Percentiles rank a stretch among this genome's conserved stretches.
Evolutionary conservation across 2,888 invertebrate species (phyloP).

Genomic region (Teinopalpus imperialis): DNA sequence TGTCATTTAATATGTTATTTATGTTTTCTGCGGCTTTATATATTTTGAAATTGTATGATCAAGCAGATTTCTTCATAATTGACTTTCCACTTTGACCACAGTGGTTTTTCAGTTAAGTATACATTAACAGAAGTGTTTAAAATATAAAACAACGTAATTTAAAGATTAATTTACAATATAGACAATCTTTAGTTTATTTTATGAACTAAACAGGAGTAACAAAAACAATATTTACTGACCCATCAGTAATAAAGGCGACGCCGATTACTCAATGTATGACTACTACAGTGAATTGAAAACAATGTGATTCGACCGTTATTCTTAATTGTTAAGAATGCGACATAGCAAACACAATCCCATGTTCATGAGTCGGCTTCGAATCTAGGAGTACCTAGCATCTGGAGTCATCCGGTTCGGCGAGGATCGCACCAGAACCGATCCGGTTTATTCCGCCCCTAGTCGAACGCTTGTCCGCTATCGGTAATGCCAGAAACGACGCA

Average conservation of each 20-base stretch:
- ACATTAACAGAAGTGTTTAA: too few relatives aligned
- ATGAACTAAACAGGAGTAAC: too few relatives aligned
- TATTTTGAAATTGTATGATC: too few relatives aligned
- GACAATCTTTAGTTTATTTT: background rate
- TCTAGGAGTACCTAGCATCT: conserved; percentile 33
- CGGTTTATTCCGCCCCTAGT: conserved; percentile 54
- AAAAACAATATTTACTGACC: too few relatives aligned
- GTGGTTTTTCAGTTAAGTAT: too few relatives aligned
- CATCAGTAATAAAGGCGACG: conserved; percentile 17
- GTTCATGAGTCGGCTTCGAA: conserved; percentile 38
- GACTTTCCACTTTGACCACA: too few relatives aligned
- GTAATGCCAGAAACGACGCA: conserved; percentile 26
- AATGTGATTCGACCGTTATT: conserved; percentile 40
- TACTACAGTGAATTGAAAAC: conserved; percentile 30
- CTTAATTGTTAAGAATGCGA: conserved; percentile 67
- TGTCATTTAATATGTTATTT: too few relatives aligned
- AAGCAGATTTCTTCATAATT: too few relatives aligned
- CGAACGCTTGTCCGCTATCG: conserved; percentile 41
- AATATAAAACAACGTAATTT: too few relatives aligned
- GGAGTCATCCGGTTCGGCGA: conserved; percentile 48
- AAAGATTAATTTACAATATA: too few relatives aligned
- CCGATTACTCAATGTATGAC: conserved; percentile 16
- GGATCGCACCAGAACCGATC: conserved; percentile 51
- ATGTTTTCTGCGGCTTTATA: too few relatives aligned
- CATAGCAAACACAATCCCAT: conserved; percentile 41